phyloP scores from a whole-genome alignment of 2,113 vertebrate species.

The Neolamprologus fasciatus region DNA sequence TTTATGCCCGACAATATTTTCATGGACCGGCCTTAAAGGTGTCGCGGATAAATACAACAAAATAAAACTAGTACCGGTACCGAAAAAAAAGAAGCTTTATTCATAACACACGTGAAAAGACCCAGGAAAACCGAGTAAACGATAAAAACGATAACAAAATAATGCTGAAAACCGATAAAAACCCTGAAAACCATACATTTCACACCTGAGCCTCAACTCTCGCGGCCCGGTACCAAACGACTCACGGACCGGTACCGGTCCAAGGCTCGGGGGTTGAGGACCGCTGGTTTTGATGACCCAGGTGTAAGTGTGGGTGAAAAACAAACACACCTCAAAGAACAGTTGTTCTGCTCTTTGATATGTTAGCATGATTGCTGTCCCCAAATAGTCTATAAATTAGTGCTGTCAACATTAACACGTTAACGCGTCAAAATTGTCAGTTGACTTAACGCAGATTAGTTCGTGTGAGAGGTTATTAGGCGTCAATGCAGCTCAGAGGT shows the following conservation, averaged over 20 bases:
- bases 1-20: no score
- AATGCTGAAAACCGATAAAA: no score
- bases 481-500: rapidly evolving
- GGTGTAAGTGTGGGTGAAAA: not conserved
- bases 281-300: not conserved
- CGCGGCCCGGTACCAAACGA: no score
- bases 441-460: not conserved
- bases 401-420: not conserved
- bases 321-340: not conserved
- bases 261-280: rapidly evolving
- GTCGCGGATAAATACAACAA: no score
- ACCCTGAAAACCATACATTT: no score
- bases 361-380: not conserved
- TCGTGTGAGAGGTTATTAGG: not conserved
- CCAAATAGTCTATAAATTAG: not conserved
- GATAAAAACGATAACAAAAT: no score
- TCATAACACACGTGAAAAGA: no score
- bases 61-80: no score
- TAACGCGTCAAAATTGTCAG: not conserved
- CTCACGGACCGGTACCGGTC: rapidly evolving
- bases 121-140: no score
- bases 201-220: no score
- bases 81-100: rapidly evolving
- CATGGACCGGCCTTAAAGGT: no score
- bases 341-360: not conserved